Percentiles rank a stretch among this genome's conserved stretches.
phyloP scores from a whole-genome alignment of 2,113 vertebrate species.

The Heteronetta atricapilla region DNA sequence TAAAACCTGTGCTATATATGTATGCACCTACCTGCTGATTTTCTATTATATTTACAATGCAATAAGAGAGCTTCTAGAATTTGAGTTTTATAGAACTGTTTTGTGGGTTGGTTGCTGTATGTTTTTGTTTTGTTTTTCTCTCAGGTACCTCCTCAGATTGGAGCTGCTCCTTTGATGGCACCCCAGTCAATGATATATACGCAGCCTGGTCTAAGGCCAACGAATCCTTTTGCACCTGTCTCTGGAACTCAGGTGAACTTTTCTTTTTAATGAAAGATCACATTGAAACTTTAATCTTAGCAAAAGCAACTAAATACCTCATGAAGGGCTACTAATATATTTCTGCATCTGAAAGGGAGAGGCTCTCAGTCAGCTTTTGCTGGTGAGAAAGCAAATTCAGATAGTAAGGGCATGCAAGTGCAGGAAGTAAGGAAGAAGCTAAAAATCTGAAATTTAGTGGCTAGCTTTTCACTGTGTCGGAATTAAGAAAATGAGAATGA shows the following conservation, averaged over 20 bases:
- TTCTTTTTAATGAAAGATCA: neutral
- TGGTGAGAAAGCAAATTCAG: neutral
- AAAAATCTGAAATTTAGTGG: neutral
- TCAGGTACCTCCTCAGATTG: conserved; percentile 88
- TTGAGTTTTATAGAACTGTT: neutral
- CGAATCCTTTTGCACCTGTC: conserved; percentile 84
- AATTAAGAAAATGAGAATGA: neutral
- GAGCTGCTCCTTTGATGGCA: conserved; percentile 84
- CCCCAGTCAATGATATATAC: conserved; percentile 87
- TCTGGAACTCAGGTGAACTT: conserved; percentile 85
- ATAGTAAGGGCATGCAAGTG: neutral
- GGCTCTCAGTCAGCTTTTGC: neutral
- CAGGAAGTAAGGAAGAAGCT: neutral
- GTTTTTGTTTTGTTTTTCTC: neutral
- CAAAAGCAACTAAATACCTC: neutral
- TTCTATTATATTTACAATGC: neutral
- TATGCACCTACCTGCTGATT: neutral
- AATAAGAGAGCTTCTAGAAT: neutral
- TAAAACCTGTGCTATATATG: neutral
- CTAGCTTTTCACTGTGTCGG: neutral
- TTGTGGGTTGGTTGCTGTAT: neutral
- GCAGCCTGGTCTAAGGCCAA: conserved; percentile 86
- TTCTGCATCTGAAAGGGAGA: neutral
- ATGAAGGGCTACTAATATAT: neutral
- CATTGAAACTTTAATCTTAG: neutral